A percentile compares a stretch with the other conserved stretches of the same genome.
Conservation (phyloP, 2,888 invertebrate species). For the Conomelus anceps region DNA sequence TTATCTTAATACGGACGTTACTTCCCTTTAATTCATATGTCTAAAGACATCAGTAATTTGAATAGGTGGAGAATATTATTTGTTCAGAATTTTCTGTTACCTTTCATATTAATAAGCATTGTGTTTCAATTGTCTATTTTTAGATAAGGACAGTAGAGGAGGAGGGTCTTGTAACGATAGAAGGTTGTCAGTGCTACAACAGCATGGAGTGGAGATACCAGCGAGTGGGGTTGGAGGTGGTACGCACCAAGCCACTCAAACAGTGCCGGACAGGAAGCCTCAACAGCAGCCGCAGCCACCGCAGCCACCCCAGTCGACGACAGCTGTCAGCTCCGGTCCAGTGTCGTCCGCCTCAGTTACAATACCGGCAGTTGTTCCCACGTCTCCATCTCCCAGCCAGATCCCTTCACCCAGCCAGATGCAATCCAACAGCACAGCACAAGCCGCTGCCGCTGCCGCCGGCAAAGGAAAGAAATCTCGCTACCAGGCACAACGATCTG, state of each 20-base stretch:
- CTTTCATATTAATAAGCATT: neutral
- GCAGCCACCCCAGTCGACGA: constrained; percentile 18
- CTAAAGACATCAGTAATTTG: no score
- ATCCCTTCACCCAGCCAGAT: constrained; percentile 36
- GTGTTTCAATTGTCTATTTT: no score
- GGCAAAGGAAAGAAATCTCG: constrained; percentile 43
- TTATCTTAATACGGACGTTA: no score
- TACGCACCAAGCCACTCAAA: constrained; percentile 32
- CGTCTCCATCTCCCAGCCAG: constrained; percentile 28
- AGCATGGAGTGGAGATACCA: neutral
- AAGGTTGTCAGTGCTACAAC: neutral
- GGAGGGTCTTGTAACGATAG: neutral
- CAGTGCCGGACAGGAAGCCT: constrained; percentile 28
- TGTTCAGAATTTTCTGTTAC: neutral
- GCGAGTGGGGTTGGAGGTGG: neutral
- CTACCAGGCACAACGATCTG: constrained; percentile 40
- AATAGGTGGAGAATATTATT: no score
- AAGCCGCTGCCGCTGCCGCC: constrained; percentile 5
- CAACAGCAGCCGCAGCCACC: constrained; percentile 23
- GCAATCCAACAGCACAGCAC: no score
- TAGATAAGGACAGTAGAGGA: neutral
- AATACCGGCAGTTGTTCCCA: constrained; percentile 36
- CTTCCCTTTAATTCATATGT: no score
- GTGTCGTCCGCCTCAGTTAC: constrained; percentile 38
- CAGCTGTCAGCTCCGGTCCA: constrained; percentile 4